Conservation (phyloP, 2,797 vertebrate genomes). For the Gila robusta region DNA sequence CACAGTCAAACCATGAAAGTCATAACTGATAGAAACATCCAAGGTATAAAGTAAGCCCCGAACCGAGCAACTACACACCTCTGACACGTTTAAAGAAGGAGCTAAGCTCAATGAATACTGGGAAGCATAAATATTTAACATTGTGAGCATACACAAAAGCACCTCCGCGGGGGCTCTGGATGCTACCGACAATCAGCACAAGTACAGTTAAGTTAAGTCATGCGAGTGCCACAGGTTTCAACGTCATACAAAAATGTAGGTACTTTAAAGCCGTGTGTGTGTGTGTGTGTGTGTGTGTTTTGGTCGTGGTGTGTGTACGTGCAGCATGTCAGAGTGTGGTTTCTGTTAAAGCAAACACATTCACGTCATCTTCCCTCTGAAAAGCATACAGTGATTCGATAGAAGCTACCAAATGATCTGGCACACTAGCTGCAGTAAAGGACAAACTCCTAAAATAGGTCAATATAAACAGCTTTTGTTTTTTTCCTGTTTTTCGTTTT, state of each 20-base stretch:
- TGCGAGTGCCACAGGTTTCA: constrained; percentile 83
- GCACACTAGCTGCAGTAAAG: constrained; percentile 73
- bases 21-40: constrained; percentile 69
- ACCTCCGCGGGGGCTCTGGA: constrained; percentile 77
- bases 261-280: constrained; percentile 77
- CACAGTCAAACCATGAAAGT: constrained; percentile 67
- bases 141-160: constrained; percentile 77
- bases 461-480: constrained; percentile 74
- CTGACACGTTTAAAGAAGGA: constrained; percentile 73
- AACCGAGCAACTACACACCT: constrained; percentile 79
- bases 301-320: constrained; percentile 27
- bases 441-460: constrained; percentile 70
- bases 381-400: constrained; percentile 68
- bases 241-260: constrained; percentile 77
- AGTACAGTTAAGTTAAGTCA: constrained; percentile 82
- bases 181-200: constrained; percentile 83
- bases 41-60: constrained; percentile 74
- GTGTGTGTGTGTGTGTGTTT: constrained; percentile 33
- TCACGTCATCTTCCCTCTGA: constrained; percentile 70
- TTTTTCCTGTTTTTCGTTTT: constrained; percentile 60
- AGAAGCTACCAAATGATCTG: constrained; percentile 67
- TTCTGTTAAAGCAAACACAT: constrained; percentile 79
- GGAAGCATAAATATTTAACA: constrained; percentile 81
- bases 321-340: constrained; percentile 56
- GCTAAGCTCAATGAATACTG: constrained; percentile 75